Base-by-base conservation (phyloP, 2,113 vertebrate genomes). In the Typhlomys cinereus region DNA sequence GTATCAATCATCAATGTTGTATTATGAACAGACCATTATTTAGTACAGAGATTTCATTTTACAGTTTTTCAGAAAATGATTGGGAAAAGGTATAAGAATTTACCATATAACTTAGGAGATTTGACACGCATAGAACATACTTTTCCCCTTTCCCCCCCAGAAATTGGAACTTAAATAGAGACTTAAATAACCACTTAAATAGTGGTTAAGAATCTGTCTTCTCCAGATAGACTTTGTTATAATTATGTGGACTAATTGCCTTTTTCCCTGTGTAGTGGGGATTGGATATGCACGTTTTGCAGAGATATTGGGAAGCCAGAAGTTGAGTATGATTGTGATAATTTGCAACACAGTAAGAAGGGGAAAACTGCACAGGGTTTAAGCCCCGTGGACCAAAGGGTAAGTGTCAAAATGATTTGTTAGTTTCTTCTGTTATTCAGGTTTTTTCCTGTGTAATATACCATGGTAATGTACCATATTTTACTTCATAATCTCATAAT, bases 261-360 rank as follows among this genome's bases (percentile, higher is more conserved):
- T 87, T 21, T 96, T 66, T 91, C 95, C 41, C 88, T 95, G 29
- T 96, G 93, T 83, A 99, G 99, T 97, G 99, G 99, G 67, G 99
- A 99, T 84, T 99, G 99, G 98, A 99, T 99, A 97, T 99, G 99
- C 96, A 99, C 99, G 0, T 99, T 99, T 98, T 99, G 99, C 96
- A 98, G 99, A 97, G 99, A 98, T 97, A 97, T 99, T 87, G 97
- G 97, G 80, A 99, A 97, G 81, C 99, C 99, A 46, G 99, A 99
- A 97, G 98, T 99, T n/a, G 98, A 99, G 95, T 99, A 99, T 79
- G 98, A 99, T 97, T 99, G 99, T 97, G 99, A 99, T 74, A 99
- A 99, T 93, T 98, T 98, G 69, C 98, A 98, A 20, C 98, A 98
- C 87, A 98, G 96, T 96, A 99, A 98, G 97, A 99, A 98, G 95